phyloP scores from a whole-genome alignment of 1,140 invertebrate species.

The Carposina sasakii region DNA sequence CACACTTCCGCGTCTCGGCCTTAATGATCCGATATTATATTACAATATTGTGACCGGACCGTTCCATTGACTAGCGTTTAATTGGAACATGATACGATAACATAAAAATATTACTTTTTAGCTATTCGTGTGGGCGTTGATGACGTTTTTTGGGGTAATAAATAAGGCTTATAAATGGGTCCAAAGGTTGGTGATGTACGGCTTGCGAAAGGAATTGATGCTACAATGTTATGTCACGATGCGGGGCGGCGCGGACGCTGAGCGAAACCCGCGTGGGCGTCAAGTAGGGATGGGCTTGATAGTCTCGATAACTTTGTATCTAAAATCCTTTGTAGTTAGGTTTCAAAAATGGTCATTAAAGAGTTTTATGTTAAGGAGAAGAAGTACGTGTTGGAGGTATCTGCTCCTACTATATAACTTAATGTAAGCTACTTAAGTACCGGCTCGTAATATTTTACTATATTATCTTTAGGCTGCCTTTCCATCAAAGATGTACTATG shows the following conservation, averaged over 20 bases:
- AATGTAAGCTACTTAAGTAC: no score
- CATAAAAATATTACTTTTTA: conserved; percentile 35
- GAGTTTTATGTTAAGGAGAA: no score
- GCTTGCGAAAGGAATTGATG: conserved; percentile 62
- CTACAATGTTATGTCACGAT: conserved; percentile 57
- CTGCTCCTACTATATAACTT: no score
- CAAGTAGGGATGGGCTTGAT: conserved; percentile 31
- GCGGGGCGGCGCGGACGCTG: conserved; percentile 46
- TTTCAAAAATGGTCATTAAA: no score
- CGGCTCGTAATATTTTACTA: no score
- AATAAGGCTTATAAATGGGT: conserved; percentile 1
- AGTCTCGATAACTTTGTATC: no score
- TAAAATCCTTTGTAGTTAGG: no score
- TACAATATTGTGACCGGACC: conserved; percentile 54
- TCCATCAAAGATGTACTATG: no score
- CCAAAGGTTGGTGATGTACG: conserved; percentile 47
- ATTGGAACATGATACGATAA: conserved; percentile 34
- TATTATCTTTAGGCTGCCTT: no score
- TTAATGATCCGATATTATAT: conserved; percentile 69
- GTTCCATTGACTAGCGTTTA: conserved; percentile 42
- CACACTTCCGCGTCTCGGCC: conserved; percentile 63
- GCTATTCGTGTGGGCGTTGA: conserved; percentile 31
- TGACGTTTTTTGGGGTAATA: conserved; percentile 27
- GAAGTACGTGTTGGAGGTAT: no score
- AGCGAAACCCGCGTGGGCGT: conserved; percentile 64